Evolutionary conservation across 2,113 vertebrate genomes (phyloP).

Genomic region (Steatornis caripensis): DNA sequence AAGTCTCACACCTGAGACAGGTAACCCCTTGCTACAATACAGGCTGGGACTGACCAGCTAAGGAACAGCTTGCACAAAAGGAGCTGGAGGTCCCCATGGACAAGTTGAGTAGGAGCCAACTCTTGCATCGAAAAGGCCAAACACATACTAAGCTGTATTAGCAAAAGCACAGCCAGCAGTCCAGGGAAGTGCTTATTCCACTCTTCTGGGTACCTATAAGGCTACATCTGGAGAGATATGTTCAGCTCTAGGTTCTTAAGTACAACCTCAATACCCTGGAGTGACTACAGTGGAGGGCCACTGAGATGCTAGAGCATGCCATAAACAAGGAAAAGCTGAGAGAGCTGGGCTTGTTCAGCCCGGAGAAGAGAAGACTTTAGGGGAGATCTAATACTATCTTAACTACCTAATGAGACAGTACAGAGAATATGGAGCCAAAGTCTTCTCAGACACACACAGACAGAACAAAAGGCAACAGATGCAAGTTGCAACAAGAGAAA

Average conservation of each 20-base stretch:
- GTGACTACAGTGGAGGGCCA: not conserved
- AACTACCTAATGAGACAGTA: not conserved
- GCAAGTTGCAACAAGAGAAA: not conserved
- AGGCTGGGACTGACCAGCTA: not conserved
- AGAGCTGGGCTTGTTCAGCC: not conserved
- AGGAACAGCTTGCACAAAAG: not conserved
- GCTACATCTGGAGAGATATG: not conserved
- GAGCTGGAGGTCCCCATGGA: not conserved
- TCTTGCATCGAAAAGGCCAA: not conserved
- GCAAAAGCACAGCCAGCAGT: not conserved
- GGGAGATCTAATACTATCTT: not conserved
- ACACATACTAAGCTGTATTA: not conserved
- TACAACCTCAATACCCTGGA: not conserved
- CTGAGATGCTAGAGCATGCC: accelerated
- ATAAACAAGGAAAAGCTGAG: not conserved
- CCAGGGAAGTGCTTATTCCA: not conserved
- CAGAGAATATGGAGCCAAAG: not conserved
- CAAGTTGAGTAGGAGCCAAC: not conserved
- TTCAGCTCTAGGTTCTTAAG: not conserved
- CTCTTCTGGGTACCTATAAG: not conserved
- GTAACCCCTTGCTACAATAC: not conserved
- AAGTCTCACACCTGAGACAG: not conserved
- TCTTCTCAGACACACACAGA: not conserved
- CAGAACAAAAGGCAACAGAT: not conserved
- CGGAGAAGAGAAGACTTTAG: not conserved